Percentiles rank a stretch among this genome's conserved stretches.
Conservation (phyloP, 1,140 invertebrate genomes). For the Philotrypesis tridentata region DNA sequence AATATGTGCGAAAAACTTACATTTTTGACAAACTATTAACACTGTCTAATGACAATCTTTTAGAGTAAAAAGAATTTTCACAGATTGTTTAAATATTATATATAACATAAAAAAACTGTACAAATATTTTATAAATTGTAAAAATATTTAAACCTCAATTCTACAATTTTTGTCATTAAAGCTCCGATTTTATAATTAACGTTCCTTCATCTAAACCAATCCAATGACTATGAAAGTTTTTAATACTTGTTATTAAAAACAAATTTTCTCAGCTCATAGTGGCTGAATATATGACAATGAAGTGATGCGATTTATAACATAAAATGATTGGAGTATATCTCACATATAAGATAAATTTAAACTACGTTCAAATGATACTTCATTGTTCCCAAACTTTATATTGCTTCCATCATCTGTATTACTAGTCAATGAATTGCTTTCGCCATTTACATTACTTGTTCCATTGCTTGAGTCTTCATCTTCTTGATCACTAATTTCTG, state of each 20-base stretch:
- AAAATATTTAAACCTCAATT: slow-evolving; percentile 1
- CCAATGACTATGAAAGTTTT: background rate
- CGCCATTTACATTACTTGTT: slow-evolving; percentile 22
- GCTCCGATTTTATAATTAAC: slow-evolving; percentile 15
- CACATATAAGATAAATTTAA: slow-evolving; percentile 67
- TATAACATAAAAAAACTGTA: slow-evolving; percentile 22
- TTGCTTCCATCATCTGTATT: slow-evolving; percentile 54
- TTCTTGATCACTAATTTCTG: slow-evolving; percentile 53
- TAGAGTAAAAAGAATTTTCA: background rate
- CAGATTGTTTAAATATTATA: background rate
- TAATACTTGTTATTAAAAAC: slow-evolving; percentile 8
- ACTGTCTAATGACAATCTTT: background rate
- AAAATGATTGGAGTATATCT: background rate
- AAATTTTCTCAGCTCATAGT: background rate
- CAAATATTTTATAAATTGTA: slow-evolving; percentile 24
- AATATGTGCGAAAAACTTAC: background rate
- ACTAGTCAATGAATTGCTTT: slow-evolving; percentile 18
- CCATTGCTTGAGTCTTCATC: slow-evolving; percentile 47
- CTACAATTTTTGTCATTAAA: slow-evolving; percentile 19
- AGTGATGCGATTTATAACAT: background rate
- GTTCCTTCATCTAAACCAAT: background rate
- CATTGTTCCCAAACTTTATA: slow-evolving; percentile 63
- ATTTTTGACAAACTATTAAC: background rate
- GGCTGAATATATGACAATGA: slow-evolving; percentile 2
- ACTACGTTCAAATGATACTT: slow-evolving; percentile 67